A percentile compares a stretch with the other conserved stretches of the same genome.
phyloP scores from a whole-genome alignment of 2,797 vertebrate genomes.

The Rhynchotus rufescens region DNA sequence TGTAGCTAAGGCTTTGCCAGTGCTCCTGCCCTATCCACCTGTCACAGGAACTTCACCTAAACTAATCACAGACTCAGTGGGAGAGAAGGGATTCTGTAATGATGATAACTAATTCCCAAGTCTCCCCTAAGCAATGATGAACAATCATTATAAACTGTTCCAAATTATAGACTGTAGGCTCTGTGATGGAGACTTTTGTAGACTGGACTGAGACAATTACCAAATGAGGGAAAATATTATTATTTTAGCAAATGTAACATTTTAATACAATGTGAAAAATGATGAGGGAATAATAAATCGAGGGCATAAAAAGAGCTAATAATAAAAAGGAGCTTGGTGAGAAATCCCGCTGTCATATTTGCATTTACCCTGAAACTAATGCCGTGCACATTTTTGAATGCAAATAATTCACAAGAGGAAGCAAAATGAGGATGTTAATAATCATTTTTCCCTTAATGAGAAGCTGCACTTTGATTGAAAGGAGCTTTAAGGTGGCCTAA shows the following conservation, averaged over 20 bases:
- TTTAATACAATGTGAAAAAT: constrained; percentile 85
- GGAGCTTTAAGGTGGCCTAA: constrained; percentile 79
- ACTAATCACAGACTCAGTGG: constrained; percentile 77
- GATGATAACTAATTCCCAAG: constrained; percentile 70
- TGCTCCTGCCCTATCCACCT: constrained; percentile 58
- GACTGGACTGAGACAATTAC: constrained; percentile 79
- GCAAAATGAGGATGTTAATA: constrained; percentile 84
- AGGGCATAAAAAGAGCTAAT: constrained; percentile 83
- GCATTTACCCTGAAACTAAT: constrained; percentile 86
- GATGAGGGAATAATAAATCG: constrained; percentile 82
- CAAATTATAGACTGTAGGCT: constrained; percentile 69
- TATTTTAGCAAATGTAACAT: constrained; percentile 83
- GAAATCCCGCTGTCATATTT: constrained; percentile 85
- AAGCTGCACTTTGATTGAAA: constrained; percentile 82
- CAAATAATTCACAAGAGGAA: constrained; percentile 86
- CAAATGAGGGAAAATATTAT: constrained; percentile 82
- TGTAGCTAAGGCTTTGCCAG: constrained; percentile 38
- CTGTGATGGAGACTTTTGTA: constrained; percentile 62
- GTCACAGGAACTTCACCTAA: constrained; percentile 72
- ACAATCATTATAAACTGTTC: constrained; percentile 74
- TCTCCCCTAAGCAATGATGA: constrained; percentile 65
- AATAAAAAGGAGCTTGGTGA: constrained; percentile 82
- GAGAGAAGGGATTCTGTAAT: constrained; percentile 66
- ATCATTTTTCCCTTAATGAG: constrained; percentile 85
- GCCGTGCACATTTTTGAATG: constrained; percentile 83